phyloP scores from a whole-genome alignment of 1,140 invertebrate species.

The Eupristina koningsbergeri region DNA sequence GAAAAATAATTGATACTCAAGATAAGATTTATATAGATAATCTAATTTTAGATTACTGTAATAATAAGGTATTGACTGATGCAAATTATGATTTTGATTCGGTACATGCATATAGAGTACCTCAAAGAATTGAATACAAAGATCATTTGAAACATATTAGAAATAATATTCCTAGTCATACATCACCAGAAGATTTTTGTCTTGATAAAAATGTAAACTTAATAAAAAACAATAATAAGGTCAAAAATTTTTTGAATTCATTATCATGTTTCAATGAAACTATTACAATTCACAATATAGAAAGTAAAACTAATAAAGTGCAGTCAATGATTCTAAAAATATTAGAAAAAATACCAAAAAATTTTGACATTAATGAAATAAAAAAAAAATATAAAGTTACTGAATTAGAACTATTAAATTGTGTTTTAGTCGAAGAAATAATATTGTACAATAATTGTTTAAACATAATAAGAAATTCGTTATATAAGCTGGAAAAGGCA shows the following conservation, averaged over 20 bases:
- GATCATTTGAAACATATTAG: slow-evolving; percentile 81
- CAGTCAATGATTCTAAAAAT: slow-evolving; percentile 71
- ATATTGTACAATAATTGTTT: slow-evolving; percentile 77
- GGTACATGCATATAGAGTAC: slow-evolving; percentile 76
- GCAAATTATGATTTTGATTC: slow-evolving; percentile 57
- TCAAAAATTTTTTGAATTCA: slow-evolving; percentile 73
- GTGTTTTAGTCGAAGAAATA: slow-evolving; percentile 78
- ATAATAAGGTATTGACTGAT: slow-evolving; percentile 62
- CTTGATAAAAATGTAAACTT: slow-evolving; percentile 78
- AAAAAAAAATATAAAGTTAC: slow-evolving; percentile 73
- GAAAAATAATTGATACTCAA: slow-evolving; percentile 79
- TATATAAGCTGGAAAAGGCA: slow-evolving; percentile 76
- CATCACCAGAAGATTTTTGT: slow-evolving; percentile 77
- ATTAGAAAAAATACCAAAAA: slow-evolving; percentile 69
- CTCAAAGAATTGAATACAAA: slow-evolving; percentile 78
- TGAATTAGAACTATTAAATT: slow-evolving; percentile 77
- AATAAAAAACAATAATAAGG: slow-evolving; percentile 74
- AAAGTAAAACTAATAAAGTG: slow-evolving; percentile 47
- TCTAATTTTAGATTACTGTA: slow-evolving; percentile 76
- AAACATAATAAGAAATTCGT: slow-evolving; percentile 68
- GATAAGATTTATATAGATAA: slow-evolving; percentile 77
- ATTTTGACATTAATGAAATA: slow-evolving; percentile 72
- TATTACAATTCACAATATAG: background rate
- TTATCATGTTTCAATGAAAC: slow-evolving; percentile 66
- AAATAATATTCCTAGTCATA: slow-evolving; percentile 65